Evolutionary conservation across 2,797 vertebrate species (phyloP).

Genomic region (Platalea minor): DNA sequence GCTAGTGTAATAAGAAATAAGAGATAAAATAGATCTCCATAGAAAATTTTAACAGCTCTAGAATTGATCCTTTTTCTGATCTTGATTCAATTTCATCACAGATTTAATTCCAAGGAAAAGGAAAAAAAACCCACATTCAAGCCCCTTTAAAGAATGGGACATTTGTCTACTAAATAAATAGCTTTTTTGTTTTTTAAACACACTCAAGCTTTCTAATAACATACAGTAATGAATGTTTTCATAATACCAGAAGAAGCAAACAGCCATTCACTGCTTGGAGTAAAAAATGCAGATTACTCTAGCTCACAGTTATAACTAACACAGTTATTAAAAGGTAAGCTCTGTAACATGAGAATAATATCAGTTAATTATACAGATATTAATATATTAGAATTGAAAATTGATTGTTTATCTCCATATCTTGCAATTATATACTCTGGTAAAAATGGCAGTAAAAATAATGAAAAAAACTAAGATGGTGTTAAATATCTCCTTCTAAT

Average conservation of each 20-base stretch:
- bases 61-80: neutral
- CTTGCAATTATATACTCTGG: neutral
- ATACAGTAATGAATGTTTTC: neutral
- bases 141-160: neutral
- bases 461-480: neutral
- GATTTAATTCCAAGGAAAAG: neutral
- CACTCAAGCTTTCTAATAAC: neutral
- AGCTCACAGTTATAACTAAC: neutral
- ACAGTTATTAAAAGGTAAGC: neutral
- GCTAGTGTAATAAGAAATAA: neutral
- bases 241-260: neutral
- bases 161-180: neutral
- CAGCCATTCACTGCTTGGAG: neutral
- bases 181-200: neutral
- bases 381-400: neutral
- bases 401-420: neutral
- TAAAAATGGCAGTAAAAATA: neutral
- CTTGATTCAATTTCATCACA: neutral
- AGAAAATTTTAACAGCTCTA: neutral
- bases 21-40: neutral
- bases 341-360: neutral
- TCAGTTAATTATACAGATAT: neutral
- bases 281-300: conserved; percentile 4
- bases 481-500: neutral
- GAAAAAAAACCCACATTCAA: neutral